Evolutionary conservation across 2,797 vertebrate genomes (phyloP).

Genomic region (Pteronotus mesoamericanus): DNA sequence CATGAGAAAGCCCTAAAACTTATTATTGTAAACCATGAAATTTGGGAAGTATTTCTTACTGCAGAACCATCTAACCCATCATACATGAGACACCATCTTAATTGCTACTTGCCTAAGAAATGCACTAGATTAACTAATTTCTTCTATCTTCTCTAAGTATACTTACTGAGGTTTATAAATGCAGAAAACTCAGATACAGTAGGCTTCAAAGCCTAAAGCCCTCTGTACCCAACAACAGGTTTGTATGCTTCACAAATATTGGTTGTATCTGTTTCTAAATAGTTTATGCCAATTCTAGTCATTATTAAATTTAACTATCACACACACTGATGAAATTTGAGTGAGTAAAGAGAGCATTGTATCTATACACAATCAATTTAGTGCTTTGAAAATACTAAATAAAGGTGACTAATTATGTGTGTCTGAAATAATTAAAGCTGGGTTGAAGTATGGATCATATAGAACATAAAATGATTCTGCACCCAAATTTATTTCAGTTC

Average conservation of each 20-base stretch:
- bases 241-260: not conserved
- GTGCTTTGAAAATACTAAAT: not conserved
- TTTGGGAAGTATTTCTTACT: not conserved
- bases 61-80: not conserved
- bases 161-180: not conserved
- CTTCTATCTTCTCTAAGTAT: not conserved
- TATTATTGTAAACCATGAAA: not conserved
- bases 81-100: not conserved
- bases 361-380: not conserved
- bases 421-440: not conserved
- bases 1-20: not conserved
- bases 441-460: accelerated
- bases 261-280: not conserved
- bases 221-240: not conserved
- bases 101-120: not conserved
- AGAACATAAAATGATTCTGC: not conserved
- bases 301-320: not conserved
- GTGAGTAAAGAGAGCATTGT: not conserved
- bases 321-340: not conserved
- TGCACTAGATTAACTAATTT: not conserved
- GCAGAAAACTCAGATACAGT: not conserved
- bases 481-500: not conserved
- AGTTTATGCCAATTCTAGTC: not conserved
- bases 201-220: accelerated
- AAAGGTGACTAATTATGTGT: not conserved